A percentile compares a stretch with the other conserved stretches of the same genome.
phyloP scores from a whole-genome alignment of 1,140 invertebrate genomes.

The Hylaeus volcanicus region DNA sequence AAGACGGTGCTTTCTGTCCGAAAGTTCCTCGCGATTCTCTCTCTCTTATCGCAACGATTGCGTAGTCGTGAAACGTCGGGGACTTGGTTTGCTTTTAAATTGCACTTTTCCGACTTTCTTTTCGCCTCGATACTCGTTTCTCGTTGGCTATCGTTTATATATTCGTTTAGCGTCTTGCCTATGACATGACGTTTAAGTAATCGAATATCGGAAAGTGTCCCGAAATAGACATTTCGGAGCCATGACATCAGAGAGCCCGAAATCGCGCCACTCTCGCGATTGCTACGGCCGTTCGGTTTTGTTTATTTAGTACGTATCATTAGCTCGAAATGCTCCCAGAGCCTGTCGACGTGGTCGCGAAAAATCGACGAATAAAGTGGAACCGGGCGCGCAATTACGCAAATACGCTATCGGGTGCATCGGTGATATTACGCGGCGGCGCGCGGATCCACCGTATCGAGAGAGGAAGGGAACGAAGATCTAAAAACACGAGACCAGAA shows the following conservation, averaged over 20 bases:
- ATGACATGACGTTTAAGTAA: too few relatives aligned
- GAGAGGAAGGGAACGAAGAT: slow-evolving; percentile 8
- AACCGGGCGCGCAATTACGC: slow-evolving; percentile 49
- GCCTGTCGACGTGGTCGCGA: not conserved
- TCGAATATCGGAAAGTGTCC: too few relatives aligned
- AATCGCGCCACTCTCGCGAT: slow-evolving; percentile 16
- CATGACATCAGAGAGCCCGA: not conserved
- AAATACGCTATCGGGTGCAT: slow-evolving; percentile 38
- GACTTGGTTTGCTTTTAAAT: not conserved
- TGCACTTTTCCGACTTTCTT: not conserved
- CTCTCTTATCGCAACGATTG: too few relatives aligned
- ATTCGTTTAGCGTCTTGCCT: too few relatives aligned
- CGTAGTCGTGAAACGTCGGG: not conserved
- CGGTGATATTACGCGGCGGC: slow-evolving; percentile 42
- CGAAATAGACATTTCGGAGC: too few relatives aligned
- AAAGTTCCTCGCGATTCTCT: not conserved
- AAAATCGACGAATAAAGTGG: slow-evolving; percentile 12
- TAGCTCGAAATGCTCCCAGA: not conserved
- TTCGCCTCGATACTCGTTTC: not conserved
- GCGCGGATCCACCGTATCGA: slow-evolving; percentile 16
- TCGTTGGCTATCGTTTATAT: too few relatives aligned
- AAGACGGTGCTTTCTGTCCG: not conserved
- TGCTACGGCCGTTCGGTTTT: not conserved
- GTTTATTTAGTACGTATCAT: slow-evolving; percentile 18
- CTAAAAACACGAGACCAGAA: slow-evolving; percentile 42